Evolutionary conservation across 2,113 vertebrate species (phyloP).

Genomic region (Furnarius figulus): DNA sequence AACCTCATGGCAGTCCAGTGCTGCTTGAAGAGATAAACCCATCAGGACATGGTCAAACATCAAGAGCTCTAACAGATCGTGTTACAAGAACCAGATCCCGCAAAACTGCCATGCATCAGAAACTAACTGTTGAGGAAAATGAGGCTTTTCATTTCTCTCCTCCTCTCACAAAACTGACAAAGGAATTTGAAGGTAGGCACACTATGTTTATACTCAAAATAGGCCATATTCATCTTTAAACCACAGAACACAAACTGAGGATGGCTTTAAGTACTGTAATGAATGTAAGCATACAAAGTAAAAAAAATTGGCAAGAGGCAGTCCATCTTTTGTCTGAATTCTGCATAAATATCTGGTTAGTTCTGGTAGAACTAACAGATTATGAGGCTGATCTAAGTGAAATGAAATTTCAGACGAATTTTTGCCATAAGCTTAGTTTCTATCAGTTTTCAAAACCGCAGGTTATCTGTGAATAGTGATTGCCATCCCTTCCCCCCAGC

Average conservation of each 20-base stretch:
- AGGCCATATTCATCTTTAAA: neutral
- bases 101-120: neutral
- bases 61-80: neutral
- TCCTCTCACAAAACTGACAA: slow-evolving; percentile 72
- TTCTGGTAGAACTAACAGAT: neutral
- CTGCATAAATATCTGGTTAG: neutral
- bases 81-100: slow-evolving; percentile 65
- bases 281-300: neutral
- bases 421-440: neutral
- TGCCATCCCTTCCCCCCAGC: accelerated
- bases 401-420: neutral
- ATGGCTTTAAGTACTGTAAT: neutral
- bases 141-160: slow-evolving; percentile 80
- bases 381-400: neutral
- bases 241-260: neutral
- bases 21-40: neutral
- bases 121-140: slow-evolving; percentile 43
- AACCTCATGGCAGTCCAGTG: neutral
- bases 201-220: neutral
- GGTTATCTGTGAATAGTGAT: neutral
- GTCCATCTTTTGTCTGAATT: neutral
- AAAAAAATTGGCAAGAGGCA: neutral
- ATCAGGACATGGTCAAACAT: neutral
- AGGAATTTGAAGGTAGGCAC: slow-evolving; percentile 81
- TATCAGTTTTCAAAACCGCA: neutral